These are phyloP conservation scores for Acanthopagrus latus DNA, from an alignment of 2,797 vertebrate genomes.

Conservation along the genomic window DNA sequence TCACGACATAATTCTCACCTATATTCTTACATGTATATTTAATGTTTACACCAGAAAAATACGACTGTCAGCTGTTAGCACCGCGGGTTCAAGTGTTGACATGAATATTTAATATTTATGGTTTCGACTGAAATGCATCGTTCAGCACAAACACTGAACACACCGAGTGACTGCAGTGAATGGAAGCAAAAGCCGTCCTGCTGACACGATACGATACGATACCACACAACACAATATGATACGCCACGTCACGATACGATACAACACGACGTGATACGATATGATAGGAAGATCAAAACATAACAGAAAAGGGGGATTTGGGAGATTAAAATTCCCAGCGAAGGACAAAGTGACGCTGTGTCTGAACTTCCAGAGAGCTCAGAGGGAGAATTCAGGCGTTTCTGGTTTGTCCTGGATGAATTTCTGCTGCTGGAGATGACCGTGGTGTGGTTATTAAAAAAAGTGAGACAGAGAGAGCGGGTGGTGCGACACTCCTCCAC, in stretches of 20 bases:
- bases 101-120: slow-evolving; percentile 10
- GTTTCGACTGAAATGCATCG: not conserved
- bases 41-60: slow-evolving; percentile 1
- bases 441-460: slow-evolving; percentile 24
- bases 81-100: not conserved
- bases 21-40: not conserved
- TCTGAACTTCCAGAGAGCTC: no score
- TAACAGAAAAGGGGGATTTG: not conserved
- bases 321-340: not conserved
- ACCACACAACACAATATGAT: not conserved
- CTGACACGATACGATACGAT: not conserved
- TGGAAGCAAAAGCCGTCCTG: not conserved
- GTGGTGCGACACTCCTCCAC: slow-evolving; percentile 48
- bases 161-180: not conserved
- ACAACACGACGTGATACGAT: not conserved
- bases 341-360: not conserved
- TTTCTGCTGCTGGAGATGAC: not conserved
- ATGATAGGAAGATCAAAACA: not conserved
- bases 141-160: not conserved
- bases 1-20: not conserved
- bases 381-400: not conserved
- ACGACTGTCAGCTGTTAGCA: not conserved
- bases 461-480: slow-evolving; percentile 19
- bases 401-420: slow-evolving; percentile 2
- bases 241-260: not conserved